Conservation (phyloP, 2,888 invertebrate species). For the Cordilura impudica region DNA sequence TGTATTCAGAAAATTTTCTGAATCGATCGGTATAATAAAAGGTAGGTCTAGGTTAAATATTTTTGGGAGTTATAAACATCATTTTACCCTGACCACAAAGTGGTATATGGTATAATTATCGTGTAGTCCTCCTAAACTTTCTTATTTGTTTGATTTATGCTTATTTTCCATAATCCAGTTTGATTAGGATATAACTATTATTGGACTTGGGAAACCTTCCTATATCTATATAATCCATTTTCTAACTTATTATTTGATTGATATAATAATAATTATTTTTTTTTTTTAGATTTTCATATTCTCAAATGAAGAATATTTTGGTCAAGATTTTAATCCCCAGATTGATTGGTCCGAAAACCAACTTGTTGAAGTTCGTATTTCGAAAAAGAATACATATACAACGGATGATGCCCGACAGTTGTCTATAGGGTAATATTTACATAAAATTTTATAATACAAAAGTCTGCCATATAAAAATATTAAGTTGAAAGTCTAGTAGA, state of each 20-base stretch:
- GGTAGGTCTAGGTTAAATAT: too few species aligned
- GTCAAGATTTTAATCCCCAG: slow-evolving; percentile 84
- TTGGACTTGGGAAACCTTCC: not conserved
- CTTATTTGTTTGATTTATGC: too few species aligned
- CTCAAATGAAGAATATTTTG: slow-evolving; percentile 85
- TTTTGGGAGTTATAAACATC: too few species aligned
- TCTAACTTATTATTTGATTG: not conserved
- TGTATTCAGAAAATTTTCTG: too few species aligned
- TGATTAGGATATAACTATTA: too few species aligned
- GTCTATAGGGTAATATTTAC: slow-evolving; percentile 76
- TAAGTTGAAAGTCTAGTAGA: too few species aligned
- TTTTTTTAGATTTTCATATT: slow-evolving; percentile 78
- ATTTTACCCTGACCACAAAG: too few species aligned
- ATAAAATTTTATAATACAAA: not conserved
- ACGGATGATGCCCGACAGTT: slow-evolving; percentile 86
- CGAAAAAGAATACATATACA: slow-evolving; percentile 87
- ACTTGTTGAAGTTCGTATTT: slow-evolving; percentile 78
- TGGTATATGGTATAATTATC: too few species aligned
- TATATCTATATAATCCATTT: not conserved
- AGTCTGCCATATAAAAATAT: not conserved
- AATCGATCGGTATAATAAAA: too few species aligned
- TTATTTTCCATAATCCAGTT: too few species aligned
- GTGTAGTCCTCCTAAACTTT: too few species aligned
- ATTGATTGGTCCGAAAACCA: slow-evolving; percentile 82
- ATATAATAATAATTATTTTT: not conserved